phyloP scores from a whole-genome alignment of 2,888 invertebrate species.

The Orthosia cruda region DNA sequence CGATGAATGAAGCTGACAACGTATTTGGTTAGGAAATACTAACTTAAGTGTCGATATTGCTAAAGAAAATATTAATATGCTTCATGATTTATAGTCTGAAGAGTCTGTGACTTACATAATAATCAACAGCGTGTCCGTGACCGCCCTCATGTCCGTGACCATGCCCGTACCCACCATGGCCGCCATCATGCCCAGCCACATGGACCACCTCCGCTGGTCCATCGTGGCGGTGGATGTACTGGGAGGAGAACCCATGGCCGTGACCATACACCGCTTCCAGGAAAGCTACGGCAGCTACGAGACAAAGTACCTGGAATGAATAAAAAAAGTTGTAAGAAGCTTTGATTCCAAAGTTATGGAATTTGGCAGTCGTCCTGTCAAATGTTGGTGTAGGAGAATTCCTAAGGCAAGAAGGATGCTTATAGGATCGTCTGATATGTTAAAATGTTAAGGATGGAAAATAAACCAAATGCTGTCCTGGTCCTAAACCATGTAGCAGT shows the following conservation, averaged over 20 bases:
- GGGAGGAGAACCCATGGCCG: conserved; percentile 83
- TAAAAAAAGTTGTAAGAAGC: not conserved
- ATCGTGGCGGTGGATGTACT: conserved; percentile 82
- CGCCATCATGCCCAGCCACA: conserved; percentile 76
- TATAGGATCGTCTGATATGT: not conserved
- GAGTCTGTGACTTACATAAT: conserved; percentile 71
- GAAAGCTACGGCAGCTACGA: conserved; percentile 76
- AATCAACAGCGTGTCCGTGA: conserved; percentile 74
- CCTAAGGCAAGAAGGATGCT: not conserved
- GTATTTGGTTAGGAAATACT: not conserved
- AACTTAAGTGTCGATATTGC: not conserved
- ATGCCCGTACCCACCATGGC: conserved; percentile 77
- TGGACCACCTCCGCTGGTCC: conserved; percentile 80
- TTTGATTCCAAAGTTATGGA: not conserved
- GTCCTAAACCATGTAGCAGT: not conserved
- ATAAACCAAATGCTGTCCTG: not conserved
- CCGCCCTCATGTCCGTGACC: conserved; percentile 76
- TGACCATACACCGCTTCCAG: conserved; percentile 78
- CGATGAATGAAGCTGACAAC: not conserved
- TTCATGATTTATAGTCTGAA: not conserved
- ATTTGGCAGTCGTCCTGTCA: not conserved
- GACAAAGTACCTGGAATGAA: conserved; percentile 73
- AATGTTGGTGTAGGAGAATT: not conserved
- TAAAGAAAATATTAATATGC: not conserved
- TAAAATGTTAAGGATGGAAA: not conserved